phyloP scores from a whole-genome alignment of 2,888 invertebrate species.

The Acrocyrtus sp. region DNA sequence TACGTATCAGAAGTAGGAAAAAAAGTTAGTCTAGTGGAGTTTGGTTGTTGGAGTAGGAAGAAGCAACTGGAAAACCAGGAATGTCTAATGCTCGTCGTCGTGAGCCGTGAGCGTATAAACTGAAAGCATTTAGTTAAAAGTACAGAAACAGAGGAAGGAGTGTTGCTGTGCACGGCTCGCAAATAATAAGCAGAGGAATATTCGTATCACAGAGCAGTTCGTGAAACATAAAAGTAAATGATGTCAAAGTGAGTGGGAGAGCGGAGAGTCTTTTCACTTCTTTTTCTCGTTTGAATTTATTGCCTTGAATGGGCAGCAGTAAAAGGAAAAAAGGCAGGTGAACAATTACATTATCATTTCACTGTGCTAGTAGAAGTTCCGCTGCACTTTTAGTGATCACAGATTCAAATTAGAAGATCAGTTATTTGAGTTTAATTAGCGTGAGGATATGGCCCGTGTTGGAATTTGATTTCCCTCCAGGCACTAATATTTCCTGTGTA shows the following conservation, averaged over 20 bases:
- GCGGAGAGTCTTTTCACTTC: background rate
- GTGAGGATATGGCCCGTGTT: constrained; percentile 15
- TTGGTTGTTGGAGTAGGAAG: too few species aligned
- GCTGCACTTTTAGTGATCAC: background rate
- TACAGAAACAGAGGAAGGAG: too few species aligned
- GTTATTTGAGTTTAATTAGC: constrained; percentile 38
- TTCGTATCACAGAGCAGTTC: background rate
- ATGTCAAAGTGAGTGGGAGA: background rate
- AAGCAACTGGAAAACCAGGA: background rate
- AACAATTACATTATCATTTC: constrained; percentile 7
- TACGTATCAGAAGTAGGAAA: constrained; percentile 19
- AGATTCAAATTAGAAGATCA: constrained; percentile 3
- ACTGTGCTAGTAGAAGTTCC: background rate
- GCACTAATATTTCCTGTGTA: constrained; percentile 27
- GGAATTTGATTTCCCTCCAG: constrained; percentile 42
- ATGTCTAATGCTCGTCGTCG: background rate
- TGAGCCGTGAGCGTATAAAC: background rate
- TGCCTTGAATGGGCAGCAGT: constrained; percentile 8
- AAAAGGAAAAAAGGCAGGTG: constrained; percentile 17
- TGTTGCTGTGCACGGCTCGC: too few species aligned
- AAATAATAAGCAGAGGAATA: background rate
- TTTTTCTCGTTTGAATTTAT: background rate
- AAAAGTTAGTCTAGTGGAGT: constrained; percentile 4
- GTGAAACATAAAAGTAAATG: background rate
- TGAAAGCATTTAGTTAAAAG: background rate